Evolutionary conservation across 2,888 invertebrate species (phyloP), one percentile per base, ranked within the genome.

Genomic region (Ernsta delagoae): DNA sequence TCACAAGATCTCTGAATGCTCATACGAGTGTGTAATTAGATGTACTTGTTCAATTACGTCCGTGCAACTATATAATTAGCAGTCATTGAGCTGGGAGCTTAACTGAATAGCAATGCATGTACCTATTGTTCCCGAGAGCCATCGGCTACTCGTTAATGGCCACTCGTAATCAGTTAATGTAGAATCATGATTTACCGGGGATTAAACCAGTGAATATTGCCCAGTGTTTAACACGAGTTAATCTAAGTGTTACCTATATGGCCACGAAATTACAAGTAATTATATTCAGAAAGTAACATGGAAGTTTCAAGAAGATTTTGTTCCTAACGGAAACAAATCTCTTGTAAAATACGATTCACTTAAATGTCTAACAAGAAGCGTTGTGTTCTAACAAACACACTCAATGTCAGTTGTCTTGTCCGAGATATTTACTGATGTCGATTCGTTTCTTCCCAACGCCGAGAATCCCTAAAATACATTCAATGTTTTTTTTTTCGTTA

Each of bases 41-140:
- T 72, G 70, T 76, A 79, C 82, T 76, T 79, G 83, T 83, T 80
- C 83, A 84, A 83, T 83, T 85, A 79, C 77, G 70, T 73, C 69
- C 71, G 74, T 72, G 74, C 54, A 81, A 81, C 79, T 74, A 63
- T 63, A 43, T 59, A 72, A 82, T 78, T 82, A 79, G 79, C 75
- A 76, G 74, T 78, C 77, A 78, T 78, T 77, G 71, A 79, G 82
- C 79, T 82, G 75, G 66, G 45, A 71, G 71, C 72, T 72, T 70
- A 72, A 72, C 71, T 75, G 77, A 74, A 75, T 72, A 72, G 71
- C 72, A 71, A 67, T 65, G 70, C 68, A 64, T 70, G 70, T 70
- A 71, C 48, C n/a, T n/a, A n/a, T n/a, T 50, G 57, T 57, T 57
- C 62, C 48, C 61, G 48, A 11, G 67, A 56, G 36, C 56, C 34